Evolutionary conservation across 2,888 invertebrate species (phyloP).

Genomic region (Orgyia antiqua): DNA sequence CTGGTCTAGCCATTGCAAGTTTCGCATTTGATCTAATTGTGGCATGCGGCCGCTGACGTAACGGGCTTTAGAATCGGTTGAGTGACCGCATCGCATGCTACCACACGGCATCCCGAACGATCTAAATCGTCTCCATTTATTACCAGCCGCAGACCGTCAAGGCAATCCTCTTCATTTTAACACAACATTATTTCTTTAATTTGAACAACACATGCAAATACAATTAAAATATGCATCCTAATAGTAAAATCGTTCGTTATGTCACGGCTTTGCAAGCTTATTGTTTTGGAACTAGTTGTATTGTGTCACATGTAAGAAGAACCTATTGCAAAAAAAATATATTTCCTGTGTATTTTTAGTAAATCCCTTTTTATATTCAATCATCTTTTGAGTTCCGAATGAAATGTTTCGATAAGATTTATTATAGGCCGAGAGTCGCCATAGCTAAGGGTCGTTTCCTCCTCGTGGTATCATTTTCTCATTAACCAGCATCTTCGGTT

Average conservation of each 20-base stretch:
- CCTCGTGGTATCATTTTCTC: constrained; percentile 30
- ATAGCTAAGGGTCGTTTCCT: constrained; percentile 29
- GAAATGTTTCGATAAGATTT: constrained; percentile 30
- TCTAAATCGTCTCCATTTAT: constrained; percentile 44
- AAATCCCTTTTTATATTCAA: constrained; percentile 17
- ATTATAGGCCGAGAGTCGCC: constrained; percentile 22
- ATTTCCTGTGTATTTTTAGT: constrained; percentile 4
- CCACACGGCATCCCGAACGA: constrained; percentile 52
- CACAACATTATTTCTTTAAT: constrained; percentile 33
- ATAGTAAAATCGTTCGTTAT: too few species aligned
- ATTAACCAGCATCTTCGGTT: constrained; percentile 25
- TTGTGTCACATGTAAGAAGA: too few species aligned
- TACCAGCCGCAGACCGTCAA: constrained; percentile 32
- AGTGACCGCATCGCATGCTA: constrained; percentile 67
- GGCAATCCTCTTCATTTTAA: constrained; percentile 45
- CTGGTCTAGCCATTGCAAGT: constrained; percentile 61
- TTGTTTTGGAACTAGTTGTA: too few species aligned
- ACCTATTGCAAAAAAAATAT: constrained; percentile 1
- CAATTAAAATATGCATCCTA: constrained; percentile 35
- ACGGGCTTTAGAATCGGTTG: constrained; percentile 64
- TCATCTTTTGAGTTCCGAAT: constrained; percentile 24
- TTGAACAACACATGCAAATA: constrained; percentile 43
- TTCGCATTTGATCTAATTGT: constrained; percentile 71
- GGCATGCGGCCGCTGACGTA: constrained; percentile 67
- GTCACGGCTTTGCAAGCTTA: constrained; percentile 33